Percentiles rank a stretch among this genome's conserved stretches.
These are phyloP conservation scores for Xiphydria camelus DNA, from an alignment of 2,888 invertebrate species.

Conservation along the genomic window DNA sequence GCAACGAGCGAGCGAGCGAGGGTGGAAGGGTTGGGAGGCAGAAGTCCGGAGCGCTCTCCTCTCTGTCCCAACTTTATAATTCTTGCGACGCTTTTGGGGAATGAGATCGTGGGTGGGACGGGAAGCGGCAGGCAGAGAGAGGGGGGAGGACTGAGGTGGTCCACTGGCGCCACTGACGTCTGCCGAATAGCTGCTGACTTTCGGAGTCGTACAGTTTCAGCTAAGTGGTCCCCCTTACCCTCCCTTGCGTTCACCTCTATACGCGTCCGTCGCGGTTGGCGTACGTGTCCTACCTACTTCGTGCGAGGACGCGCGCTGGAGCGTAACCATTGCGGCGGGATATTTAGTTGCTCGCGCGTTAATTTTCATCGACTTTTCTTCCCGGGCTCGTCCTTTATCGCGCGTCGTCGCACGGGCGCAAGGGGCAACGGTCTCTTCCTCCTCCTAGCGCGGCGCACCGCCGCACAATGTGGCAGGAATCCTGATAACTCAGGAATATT, in stretches of 20 bases:
- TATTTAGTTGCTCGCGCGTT: too few species aligned
- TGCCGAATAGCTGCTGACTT: constrained; percentile 51
- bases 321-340: too few species aligned
- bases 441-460: too few species aligned
- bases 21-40: background rate
- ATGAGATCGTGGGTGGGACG: constrained; percentile 45
- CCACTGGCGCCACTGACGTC: constrained; percentile 54
- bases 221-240: constrained; percentile 49
- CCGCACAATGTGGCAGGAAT: too few species aligned
- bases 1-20: background rate
- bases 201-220: constrained; percentile 46
- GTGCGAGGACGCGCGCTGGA: too few species aligned
- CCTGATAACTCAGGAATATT: too few species aligned
- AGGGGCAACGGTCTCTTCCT: too few species aligned
- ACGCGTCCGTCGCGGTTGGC: too few species aligned
- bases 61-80: constrained; percentile 51
- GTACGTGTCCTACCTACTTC: background rate
- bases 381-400: too few species aligned
- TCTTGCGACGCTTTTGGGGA: constrained; percentile 56
- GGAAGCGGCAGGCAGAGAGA: constrained; percentile 21
- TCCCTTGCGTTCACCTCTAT: background rate
- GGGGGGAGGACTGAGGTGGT: constrained; percentile 21
- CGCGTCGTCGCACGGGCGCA: too few species aligned
- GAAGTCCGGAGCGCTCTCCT: background rate
- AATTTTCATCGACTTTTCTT: too few species aligned